Evolutionary conservation across 2,797 vertebrate genomes (phyloP), one percentile per base, ranked within the genome.

Genomic region (Brotula barbata): DNA sequence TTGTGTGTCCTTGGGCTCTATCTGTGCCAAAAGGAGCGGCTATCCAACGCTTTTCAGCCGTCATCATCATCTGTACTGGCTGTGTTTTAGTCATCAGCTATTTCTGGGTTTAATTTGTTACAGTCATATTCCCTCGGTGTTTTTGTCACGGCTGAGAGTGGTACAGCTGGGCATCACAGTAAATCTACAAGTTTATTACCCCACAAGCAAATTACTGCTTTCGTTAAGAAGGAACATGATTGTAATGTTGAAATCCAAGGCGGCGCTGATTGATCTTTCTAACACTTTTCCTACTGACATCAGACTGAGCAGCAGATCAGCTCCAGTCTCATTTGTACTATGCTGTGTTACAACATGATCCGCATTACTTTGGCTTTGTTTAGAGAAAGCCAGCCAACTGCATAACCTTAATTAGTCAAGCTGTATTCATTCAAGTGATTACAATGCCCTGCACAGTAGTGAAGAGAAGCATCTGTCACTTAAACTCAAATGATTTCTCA

Each of bases 351-450:
- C 72, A 77, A 60, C 78, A 75, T 63, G 69, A 84, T 86, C 71
- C 75, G 70, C 83, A 71, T 77, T 80, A 68, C 79, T 55, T 57
- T 45, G 78, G 77, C 75, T 83, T 86, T 87, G 85, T 86, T 85
- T 87, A 69, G 85, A 80, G 73, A 83, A 68, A 85, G 64, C 68
- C 82, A 87, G 85, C 81, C 88, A 86, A 83, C 80, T 85, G 83
- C 80, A 84, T 78, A 83, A 87, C 81, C 85, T 85, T 88, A 86
- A 89, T 88, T 87, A 89, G 85, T 84, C 81, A 81, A 89, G 85
- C 86, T 86, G 85, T 86, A 86, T 80, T 83, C 87, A 85, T 79
- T 88, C 73, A 77, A 81, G 86, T 86, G 87, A 87, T 89, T 78
- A 83, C 86, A 84, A 84, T 75, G 73, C 79, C 68, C 71, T 7